Evolutionary conservation across 2,888 invertebrate species (phyloP), one percentile per base, ranked within the genome.

Genomic region (Papilio elwesi): DNA sequence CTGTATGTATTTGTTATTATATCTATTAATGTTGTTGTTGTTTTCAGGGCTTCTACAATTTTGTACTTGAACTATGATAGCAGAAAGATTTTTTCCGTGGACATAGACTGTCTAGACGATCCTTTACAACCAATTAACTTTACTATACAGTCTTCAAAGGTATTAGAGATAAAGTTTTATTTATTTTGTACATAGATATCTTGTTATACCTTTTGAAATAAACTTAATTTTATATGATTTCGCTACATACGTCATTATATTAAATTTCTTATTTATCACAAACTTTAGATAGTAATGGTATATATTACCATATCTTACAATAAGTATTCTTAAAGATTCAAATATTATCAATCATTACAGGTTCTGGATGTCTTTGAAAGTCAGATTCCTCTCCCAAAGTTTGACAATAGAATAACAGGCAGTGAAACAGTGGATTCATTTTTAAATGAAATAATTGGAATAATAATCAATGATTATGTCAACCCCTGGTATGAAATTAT

Each of bases 381-480:
- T 73, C 79, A 87, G 65, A 76, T 80, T 49, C 74, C 82, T 52
- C 77, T 85, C 64, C 87, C 88, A 63, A 93, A 91, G 77, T 93
- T 86, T 85, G 93, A 93, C 76, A 91, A 82, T 75, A 86, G 97
- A 82, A 96, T 98, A 76, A 98, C 97, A 38, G 98, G 98, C 43
- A 97, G 97, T 82, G 96, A 96, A 81, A 95, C 97, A 49, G 98
- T 98, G 74, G 98, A 98, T 91, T 96, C 97, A 81, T 97, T 97
- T 79, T 93, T 98, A 68, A 97, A 97, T 90, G 96, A 97, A 92
- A 97, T 98, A 82, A 94, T 98, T 80, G 95, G 96, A 75, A 97
- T 96, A 78, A 95, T 97, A 69, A 94, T 98, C 68, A 94, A 97
- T 84, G 98, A 98, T 89, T 97, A 97, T 92, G 96, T 98, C 63